A percentile compares a stretch with the other conserved stretches of the same genome.
These are phyloP conservation scores for Lobophora halterata DNA, from an alignment of 2,888 invertebrate species.

Conservation along the genomic window DNA sequence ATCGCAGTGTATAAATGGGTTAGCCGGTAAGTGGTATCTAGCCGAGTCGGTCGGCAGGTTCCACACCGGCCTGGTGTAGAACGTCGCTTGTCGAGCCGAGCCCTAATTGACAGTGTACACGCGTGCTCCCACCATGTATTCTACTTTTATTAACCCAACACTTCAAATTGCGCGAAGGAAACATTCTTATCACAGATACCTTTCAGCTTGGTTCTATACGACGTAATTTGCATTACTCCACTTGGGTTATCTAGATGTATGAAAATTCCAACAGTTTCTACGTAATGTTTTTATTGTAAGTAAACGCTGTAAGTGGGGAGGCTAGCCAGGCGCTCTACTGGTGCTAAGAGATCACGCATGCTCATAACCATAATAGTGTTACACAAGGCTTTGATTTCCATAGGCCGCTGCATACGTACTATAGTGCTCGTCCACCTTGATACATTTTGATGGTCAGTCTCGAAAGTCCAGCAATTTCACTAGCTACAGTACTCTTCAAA, in stretches of 20 bases:
- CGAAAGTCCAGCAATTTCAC: no score
- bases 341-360: no score
- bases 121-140: conserved; percentile 24
- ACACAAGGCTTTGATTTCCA: no score
- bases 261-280: no score
- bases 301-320: no score
- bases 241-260: neutral
- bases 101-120: conserved; percentile 38
- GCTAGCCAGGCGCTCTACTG: no score
- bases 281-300: no score
- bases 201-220: conserved; percentile 5
- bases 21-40: conserved; percentile 78
- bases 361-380: no score
- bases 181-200: conserved; percentile 11
- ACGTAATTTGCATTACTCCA: neutral
- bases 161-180: conserved; percentile 8
- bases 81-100: conserved; percentile 35
- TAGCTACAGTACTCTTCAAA: no score
- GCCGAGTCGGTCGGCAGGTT: conserved; percentile 40
- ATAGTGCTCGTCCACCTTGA: no score
- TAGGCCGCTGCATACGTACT: no score
- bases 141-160: conserved; percentile 23
- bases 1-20: conserved; percentile 75
- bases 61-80: conserved; percentile 33
- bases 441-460: no score